Evolutionary conservation across 2,113 vertebrate genomes (phyloP).

Genomic region (Malurus cyaneus): DNA sequence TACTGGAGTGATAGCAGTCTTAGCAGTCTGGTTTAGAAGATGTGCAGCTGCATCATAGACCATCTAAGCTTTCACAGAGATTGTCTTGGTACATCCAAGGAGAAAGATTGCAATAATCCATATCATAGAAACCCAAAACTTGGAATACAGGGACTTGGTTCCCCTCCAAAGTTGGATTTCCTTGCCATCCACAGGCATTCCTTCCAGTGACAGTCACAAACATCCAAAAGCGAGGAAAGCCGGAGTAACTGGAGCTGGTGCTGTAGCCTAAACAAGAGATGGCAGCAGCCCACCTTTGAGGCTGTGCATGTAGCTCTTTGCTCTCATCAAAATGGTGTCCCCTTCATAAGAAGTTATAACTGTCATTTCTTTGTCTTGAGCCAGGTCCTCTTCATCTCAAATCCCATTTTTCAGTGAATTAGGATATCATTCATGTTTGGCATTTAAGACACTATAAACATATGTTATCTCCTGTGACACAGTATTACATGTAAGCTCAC

Average conservation of each 20-base stretch:
- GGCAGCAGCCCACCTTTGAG: not conserved
- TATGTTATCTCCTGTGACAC: not conserved
- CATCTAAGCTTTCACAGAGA: not conserved
- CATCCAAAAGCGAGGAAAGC: not conserved
- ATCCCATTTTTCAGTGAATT: not conserved
- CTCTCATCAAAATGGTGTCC: not conserved
- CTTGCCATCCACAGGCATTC: not conserved
- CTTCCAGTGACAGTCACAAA: not conserved
- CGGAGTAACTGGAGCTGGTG: not conserved
- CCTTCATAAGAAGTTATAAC: not conserved
- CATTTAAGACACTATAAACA: not conserved
- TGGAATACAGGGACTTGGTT: not conserved
- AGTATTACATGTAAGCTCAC: not conserved
- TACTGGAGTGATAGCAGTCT: not conserved
- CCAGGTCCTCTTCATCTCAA: not conserved
- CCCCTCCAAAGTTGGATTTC: not conserved
- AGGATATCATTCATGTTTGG: not conserved
- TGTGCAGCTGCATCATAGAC: not conserved
- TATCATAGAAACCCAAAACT: not conserved
- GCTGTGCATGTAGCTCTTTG: not conserved
- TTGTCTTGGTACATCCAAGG: not conserved
- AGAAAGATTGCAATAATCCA: not conserved
- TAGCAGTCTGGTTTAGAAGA: not conserved
- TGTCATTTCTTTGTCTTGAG: not conserved
- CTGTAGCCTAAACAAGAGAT: not conserved